Evolutionary conservation across 2,888 invertebrate genomes (phyloP), one percentile per base, ranked within the genome.

Genomic region (Dasysyrphus tricinctus): DNA sequence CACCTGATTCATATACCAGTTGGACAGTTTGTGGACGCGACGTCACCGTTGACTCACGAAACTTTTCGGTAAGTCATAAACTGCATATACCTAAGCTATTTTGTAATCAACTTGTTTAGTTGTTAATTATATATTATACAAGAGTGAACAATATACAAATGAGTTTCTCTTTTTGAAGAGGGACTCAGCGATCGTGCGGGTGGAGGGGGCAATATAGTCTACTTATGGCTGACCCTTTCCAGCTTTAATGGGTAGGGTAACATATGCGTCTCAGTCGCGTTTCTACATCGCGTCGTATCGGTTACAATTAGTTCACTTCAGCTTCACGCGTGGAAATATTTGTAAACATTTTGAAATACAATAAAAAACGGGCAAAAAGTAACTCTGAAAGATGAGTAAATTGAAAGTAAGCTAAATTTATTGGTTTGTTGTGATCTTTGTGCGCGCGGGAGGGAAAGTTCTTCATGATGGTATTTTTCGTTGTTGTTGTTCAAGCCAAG

Each of bases 21-120:
- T 96, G 96, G 96, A 93, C 93, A 88, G 92, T 94, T 67, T 94
- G 93, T 78, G 94, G 94, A 77, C 91, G 90, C 37, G 91, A 92
- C 59, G 91, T 91, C 56, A 90, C 89, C 61, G 89, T 90, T 89
- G 92, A 93, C 88, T 89, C 92, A 89, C 91, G 91, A 59, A 91
- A 91, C 88, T 91, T 91, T 90, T 91, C 91, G 91, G 93, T 93
- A 88, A 90, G 91, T 80, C 7, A 39, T 47, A 3, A 34, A n/a
- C 4, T 7, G 5, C 5, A 16, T 37, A 5, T 16, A 7, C 6
- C 2, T 6, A 9, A 16, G 16, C 9, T 24, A 24, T 37, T 29
- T 82, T 39, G 34, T 77, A 54, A 51, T 56, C 24, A 61, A 34
- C 39, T 83, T 78, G 9, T 69, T 72, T 11, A 34, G 16, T 39